phyloP scores from a whole-genome alignment of 1,140 invertebrate species.

The Zaprionus lachaisei region DNA sequence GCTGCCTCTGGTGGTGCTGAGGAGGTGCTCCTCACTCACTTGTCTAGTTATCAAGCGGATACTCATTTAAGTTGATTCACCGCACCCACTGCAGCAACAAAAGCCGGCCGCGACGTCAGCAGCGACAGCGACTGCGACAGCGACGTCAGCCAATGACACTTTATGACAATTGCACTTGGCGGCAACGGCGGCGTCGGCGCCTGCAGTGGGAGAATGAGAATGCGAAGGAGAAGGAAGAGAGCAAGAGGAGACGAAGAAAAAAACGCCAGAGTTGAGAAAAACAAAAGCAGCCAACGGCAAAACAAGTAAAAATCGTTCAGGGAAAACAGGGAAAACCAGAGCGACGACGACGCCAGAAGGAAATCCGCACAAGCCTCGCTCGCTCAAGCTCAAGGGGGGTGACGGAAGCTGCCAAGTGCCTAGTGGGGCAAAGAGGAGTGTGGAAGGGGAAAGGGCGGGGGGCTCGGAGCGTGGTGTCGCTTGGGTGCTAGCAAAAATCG shows the following conservation, averaged over 20 bases:
- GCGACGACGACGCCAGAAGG: slow-evolving; percentile 55
- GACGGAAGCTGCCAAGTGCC: slow-evolving; percentile 4
- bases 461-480: background rate
- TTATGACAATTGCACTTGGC: slow-evolving; percentile 83
- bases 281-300: slow-evolving; percentile 40
- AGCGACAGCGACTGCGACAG: slow-evolving; percentile 3
- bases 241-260: background rate
- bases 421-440: background rate
- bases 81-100: slow-evolving; percentile 62
- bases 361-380: slow-evolving; percentile 63
- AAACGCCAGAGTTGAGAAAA: slow-evolving; percentile 1
- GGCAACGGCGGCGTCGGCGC: slow-evolving; percentile 55
- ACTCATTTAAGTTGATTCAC: slow-evolving; percentile 83
- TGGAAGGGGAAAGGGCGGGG: too few relatives aligned
- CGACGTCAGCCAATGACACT: slow-evolving; percentile 80
- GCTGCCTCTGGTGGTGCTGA: background rate
- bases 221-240: slow-evolving; percentile 1
- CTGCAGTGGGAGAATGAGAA: background rate
- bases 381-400: slow-evolving; percentile 9
- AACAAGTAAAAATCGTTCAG: slow-evolving; percentile 7
- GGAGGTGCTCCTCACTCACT: slow-evolving; percentile 10
- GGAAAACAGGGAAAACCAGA: slow-evolving; percentile 5
- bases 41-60: slow-evolving; percentile 74
- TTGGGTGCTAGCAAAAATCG: slow-evolving; percentile 54
- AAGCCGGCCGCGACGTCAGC: slow-evolving; percentile 20